Conservation (phyloP, 2,888 invertebrate genomes). For the Pyrrhia umbra region DNA sequence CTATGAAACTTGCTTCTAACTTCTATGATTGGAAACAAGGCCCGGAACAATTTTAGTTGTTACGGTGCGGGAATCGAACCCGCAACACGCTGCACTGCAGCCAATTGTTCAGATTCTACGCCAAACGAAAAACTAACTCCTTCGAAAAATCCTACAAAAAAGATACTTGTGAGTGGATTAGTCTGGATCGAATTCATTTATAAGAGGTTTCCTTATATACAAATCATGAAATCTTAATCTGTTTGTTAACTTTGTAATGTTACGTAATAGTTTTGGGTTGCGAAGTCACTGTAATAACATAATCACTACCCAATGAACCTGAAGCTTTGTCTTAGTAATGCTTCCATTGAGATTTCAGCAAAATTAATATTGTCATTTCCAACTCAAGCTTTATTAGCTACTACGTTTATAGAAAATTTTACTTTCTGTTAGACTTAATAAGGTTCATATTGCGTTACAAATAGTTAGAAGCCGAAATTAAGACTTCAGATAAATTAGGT, state of each 20-base stretch:
- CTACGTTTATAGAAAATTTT: not conserved
- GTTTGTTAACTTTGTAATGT: constrained; percentile 4
- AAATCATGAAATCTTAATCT: constrained; percentile 5
- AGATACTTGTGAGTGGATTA: no score
- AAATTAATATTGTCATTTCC: constrained; percentile 32
- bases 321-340: constrained; percentile 28
- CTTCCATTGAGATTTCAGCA: constrained; percentile 9
- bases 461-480: not conserved
- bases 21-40: no score
- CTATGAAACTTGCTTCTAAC: no score
- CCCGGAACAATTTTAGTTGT: no score
- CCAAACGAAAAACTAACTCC: no score
- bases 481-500: not conserved
- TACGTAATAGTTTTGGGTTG: constrained; percentile 5
- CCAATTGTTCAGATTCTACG: no score
- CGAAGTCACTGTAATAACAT: constrained; percentile 16
- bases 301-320: constrained; percentile 39
- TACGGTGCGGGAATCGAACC: no score
- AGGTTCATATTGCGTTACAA: not conserved
- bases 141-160: no score
- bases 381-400: not conserved
- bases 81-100: no score
- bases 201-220: not conserved
- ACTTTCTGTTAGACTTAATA: accelerated
- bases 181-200: no score